Evolutionary conservation across 2,888 invertebrate genomes (phyloP).

Genomic region (Sphaerophoria taeniata): DNA sequence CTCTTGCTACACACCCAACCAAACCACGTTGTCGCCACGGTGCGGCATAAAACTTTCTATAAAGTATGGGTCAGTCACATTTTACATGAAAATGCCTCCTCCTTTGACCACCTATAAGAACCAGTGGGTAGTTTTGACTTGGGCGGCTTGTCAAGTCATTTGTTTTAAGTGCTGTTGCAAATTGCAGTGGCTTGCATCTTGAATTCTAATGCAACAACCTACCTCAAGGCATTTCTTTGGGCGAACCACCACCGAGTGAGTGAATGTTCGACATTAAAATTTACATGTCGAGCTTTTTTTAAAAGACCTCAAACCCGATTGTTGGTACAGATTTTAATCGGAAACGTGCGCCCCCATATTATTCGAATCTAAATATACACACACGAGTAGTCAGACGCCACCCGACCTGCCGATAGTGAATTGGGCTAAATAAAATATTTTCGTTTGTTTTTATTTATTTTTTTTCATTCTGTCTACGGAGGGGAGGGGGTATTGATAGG

Average conservation of each 20-base stretch:
- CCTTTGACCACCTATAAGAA: background rate
- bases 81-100: background rate
- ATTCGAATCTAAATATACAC: conserved; percentile 47
- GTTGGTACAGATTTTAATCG: background rate
- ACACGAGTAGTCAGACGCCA: conserved; percentile 19
- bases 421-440: conserved; percentile 34
- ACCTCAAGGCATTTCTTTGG: conserved; percentile 7
- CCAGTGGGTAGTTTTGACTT: conserved; percentile 3
- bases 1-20: background rate
- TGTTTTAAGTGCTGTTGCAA: conserved; percentile 6
- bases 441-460: background rate
- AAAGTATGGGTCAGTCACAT: conserved; percentile 36
- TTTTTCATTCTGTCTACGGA: background rate
- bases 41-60: conserved; percentile 7
- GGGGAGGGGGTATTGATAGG: conserved; percentile 15
- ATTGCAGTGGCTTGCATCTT: conserved; percentile 1
- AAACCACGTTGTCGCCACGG: background rate
- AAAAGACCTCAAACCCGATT: background rate
- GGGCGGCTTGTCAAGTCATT: conserved; percentile 24
- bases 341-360: conserved; percentile 12
- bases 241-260: background rate
- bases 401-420: conserved; percentile 48
- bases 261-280: background rate
- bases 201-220: background rate
- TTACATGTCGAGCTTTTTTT: background rate